Conservation (phyloP, 2,113 vertebrate genomes). For the Girardinichthys multiradiatus region DNA sequence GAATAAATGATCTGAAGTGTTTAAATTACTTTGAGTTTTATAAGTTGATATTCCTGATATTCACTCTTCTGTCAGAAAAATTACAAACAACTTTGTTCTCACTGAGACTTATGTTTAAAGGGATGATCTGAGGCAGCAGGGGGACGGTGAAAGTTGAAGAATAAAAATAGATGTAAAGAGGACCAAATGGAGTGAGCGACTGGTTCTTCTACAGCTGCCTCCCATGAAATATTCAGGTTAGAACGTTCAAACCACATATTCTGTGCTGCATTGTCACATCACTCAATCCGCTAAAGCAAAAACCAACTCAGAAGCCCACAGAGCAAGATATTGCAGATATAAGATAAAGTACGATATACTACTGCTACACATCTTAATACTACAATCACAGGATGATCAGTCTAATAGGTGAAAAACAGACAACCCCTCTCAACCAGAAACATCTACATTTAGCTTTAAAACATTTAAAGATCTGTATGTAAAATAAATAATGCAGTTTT, state of each 20-base stretch:
- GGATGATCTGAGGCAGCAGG: neutral
- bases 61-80: neutral
- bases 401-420: neutral
- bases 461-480: neutral
- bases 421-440: neutral
- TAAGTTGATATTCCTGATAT: neutral
- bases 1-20: too few species aligned
- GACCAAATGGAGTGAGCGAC: neutral
- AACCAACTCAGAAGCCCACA: neutral
- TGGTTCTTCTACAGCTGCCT: conserved; percentile 11
- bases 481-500: conserved; percentile 4
- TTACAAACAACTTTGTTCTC: neutral
- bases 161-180: conserved; percentile 31
- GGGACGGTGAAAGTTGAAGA: neutral
- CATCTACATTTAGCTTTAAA: neutral
- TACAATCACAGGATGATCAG: neutral
- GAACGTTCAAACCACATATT: conserved; percentile 27
- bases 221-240: conserved; percentile 57
- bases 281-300: neutral
- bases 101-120: neutral
- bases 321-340: neutral
- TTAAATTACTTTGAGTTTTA: too few species aligned
- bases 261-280: conserved; percentile 19
- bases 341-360: neutral
- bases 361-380: neutral